Evolutionary conservation across 2,113 vertebrate genomes (phyloP).

Genomic region (Calcarius ornatus): DNA sequence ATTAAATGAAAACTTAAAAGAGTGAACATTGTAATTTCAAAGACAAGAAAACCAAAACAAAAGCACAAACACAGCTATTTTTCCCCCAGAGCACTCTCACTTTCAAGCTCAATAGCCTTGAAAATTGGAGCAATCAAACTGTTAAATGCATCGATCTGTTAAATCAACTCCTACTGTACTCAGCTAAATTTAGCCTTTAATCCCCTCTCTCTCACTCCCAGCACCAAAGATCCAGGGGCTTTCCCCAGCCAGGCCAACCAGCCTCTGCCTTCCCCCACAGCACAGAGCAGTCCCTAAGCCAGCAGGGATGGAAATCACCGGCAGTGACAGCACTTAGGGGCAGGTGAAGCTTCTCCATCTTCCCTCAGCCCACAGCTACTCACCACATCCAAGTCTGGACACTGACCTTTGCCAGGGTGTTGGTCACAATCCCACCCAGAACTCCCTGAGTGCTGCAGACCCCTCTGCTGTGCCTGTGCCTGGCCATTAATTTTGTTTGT

Average conservation of each 20-base stretch:
- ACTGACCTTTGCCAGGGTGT: background rate
- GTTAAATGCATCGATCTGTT: constrained; percentile 52
- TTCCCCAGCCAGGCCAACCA: background rate
- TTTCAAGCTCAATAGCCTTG: constrained; percentile 58
- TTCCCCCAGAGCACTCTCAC: constrained; percentile 26
- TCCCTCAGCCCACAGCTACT: background rate
- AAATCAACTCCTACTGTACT: constrained; percentile 46
- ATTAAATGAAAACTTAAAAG: constrained; percentile 11
- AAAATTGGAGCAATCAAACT: constrained; percentile 59
- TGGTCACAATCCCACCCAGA: background rate
- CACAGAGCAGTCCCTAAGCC: rapidly evolving
- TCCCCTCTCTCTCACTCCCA: background rate
- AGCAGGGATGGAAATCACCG: background rate
- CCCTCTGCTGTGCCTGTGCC: background rate
- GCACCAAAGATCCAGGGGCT: background rate
- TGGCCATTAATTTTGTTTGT: background rate
- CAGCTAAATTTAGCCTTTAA: constrained; percentile 35
- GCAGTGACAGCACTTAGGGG: background rate
- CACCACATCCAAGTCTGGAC: background rate
- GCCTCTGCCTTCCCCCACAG: background rate
- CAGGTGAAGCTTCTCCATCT: background rate
- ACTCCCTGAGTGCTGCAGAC: background rate
- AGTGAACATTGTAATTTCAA: constrained; percentile 13
- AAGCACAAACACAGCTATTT: constrained; percentile 53
- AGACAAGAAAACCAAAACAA: constrained; percentile 27